A percentile compares a stretch with the other conserved stretches of the same genome.
Conservation (phyloP, 2,113 vertebrate species). For the Monopterus albus region DNA sequence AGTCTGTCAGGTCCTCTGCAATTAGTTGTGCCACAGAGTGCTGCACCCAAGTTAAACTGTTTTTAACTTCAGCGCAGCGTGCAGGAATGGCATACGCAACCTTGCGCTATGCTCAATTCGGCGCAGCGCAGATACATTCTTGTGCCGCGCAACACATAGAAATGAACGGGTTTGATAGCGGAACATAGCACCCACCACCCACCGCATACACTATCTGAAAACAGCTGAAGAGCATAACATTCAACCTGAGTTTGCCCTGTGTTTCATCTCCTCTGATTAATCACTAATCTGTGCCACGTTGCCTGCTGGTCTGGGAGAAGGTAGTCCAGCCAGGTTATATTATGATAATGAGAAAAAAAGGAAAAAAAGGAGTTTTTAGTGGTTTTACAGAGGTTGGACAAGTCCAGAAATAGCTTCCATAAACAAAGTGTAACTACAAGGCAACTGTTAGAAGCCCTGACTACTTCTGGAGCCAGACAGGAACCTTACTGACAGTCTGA, state of each 20-base stretch:
- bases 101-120: too few species aligned
- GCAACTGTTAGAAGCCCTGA: slow-evolving; percentile 3
- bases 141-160: too few species aligned
- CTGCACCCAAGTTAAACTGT: too few species aligned
- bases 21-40: too few species aligned
- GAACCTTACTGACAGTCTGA: background rate
- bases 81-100: too few species aligned
- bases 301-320: background rate
- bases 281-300: background rate
- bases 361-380: background rate
- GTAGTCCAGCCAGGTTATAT: background rate
- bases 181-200: too few species aligned
- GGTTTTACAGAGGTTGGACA: background rate
- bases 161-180: too few species aligned
- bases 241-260: background rate
- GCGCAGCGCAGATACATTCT: too few species aligned
- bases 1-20: too few species aligned
- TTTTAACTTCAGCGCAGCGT: too few species aligned
- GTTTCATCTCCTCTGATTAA: background rate
- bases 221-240: background rate
- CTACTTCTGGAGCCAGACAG: slow-evolving; percentile 33
- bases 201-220: too few species aligned
- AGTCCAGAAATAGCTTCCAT: slow-evolving; percentile 1
- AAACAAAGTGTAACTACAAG: slow-evolving; percentile 1
- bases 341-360: slow-evolving; percentile 5